These are phyloP conservation scores for Trichonephila inaurata DNA, from an alignment of 1,140 invertebrate genomes.

Conservation along the genomic window DNA sequence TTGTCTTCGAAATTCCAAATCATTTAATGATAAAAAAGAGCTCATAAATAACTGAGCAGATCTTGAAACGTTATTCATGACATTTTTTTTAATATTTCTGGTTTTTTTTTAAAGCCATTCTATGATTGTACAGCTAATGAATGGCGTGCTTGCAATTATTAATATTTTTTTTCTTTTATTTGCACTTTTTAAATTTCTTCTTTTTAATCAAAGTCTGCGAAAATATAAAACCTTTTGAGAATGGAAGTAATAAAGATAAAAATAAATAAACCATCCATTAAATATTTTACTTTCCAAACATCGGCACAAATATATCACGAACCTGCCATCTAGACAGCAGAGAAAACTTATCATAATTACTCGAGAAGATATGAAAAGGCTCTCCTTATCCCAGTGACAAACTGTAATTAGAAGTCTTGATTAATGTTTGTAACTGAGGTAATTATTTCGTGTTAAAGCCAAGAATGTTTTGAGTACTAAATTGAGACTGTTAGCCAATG, in stretches of 20 bases:
- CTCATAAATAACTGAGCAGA: constrained; percentile 25
- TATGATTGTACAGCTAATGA: not conserved
- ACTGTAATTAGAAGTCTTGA: constrained; percentile 60
- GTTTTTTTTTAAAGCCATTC: not conserved
- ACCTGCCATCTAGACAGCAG: constrained; percentile 22
- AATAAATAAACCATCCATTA: not conserved
- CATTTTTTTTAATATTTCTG: not conserved
- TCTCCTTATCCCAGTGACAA: constrained; percentile 31
- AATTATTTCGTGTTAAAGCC: constrained; percentile 64
- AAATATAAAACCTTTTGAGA: not conserved
- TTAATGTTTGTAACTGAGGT: constrained; percentile 58
- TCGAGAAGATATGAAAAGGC: constrained; percentile 32
- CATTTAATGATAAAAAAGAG: not conserved
- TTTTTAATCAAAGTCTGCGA: not conserved
- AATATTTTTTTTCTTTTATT: not conserved
- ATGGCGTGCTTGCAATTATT: not conserved
- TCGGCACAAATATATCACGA: constrained; percentile 56
- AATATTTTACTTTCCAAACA: constrained; percentile 11
- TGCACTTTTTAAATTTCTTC: not conserved
- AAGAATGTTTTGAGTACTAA: not conserved
- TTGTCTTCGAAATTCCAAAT: constrained; percentile 3
- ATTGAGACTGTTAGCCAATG: not conserved
- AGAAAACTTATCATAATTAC: constrained; percentile 66
- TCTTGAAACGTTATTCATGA: not conserved
- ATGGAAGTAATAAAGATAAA: not conserved